Evolutionary conservation across 1,140 invertebrate genomes (phyloP).

Genomic region (Anastrepha obliqua): DNA sequence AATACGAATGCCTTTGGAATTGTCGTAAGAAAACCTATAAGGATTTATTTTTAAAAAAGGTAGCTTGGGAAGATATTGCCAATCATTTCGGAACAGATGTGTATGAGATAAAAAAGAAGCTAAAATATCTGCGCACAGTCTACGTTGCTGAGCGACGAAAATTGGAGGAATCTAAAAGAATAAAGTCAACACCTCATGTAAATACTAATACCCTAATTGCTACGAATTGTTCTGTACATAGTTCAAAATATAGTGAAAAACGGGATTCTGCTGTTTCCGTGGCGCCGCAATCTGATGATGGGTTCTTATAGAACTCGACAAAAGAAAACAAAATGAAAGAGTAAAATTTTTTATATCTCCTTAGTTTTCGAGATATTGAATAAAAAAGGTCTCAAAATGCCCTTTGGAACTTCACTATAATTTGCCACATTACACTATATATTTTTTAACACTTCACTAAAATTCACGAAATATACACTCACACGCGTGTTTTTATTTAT

Average conservation of each 20-base stretch:
- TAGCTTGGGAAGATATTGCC: constrained; percentile 41
- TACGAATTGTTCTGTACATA: not conserved
- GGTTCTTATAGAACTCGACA: too few species aligned
- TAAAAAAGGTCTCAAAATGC: too few species aligned
- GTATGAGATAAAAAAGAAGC: constrained; percentile 13
- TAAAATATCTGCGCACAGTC: constrained; percentile 52
- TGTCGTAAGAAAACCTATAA: constrained; percentile 16
- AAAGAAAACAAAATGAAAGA: too few species aligned
- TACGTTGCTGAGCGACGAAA: constrained; percentile 51
- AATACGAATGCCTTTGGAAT: constrained; percentile 55
- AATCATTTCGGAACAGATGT: constrained; percentile 30
- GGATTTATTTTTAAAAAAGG: not conserved
- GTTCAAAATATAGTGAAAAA: not conserved
- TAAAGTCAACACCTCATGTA: not conserved
- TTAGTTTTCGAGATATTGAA: too few species aligned
- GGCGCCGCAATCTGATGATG: too few species aligned
- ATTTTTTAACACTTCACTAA: too few species aligned
- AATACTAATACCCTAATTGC: not conserved
- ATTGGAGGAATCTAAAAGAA: constrained; percentile 9
- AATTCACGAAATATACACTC: too few species aligned
- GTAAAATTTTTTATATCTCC: too few species aligned
- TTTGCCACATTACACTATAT: too few species aligned
- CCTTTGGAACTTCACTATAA: too few species aligned
- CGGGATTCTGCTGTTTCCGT: too few species aligned
- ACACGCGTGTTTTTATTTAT: too few species aligned